These are phyloP conservation scores for Sisor rabdophorus DNA, from an alignment of 2,113 vertebrate species.

Conservation along the genomic window DNA sequence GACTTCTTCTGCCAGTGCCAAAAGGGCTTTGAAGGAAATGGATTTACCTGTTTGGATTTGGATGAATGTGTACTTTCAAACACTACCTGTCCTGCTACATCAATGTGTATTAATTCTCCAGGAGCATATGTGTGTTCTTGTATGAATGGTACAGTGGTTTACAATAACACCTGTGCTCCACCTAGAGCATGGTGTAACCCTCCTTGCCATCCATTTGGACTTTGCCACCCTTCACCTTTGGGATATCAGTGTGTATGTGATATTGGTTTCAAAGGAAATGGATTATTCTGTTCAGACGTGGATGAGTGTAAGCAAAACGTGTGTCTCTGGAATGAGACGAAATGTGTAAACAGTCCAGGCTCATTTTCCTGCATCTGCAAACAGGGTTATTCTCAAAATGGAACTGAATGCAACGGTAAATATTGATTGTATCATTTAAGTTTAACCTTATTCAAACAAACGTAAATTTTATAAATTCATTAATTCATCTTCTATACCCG, in stretches of 20 bases:
- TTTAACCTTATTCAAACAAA: neutral
- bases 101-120: slow-evolving; percentile 72
- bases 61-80: slow-evolving; percentile 67
- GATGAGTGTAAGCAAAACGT: slow-evolving; percentile 69
- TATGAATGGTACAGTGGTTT: slow-evolving; percentile 69
- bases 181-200: slow-evolving; percentile 66
- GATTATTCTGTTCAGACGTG: slow-evolving; percentile 67
- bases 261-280: slow-evolving; percentile 67
- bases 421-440: neutral
- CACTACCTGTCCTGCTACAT: slow-evolving; percentile 59
- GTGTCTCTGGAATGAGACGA: slow-evolving; percentile 66
- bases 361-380: slow-evolving; percentile 72
- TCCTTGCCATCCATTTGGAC: slow-evolving; percentile 63
- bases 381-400: slow-evolving; percentile 62
- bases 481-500: too few species aligned
- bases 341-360: slow-evolving; percentile 70
- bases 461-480: too few species aligned
- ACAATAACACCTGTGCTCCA: slow-evolving; percentile 60
- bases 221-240: slow-evolving; percentile 68
- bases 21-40: slow-evolving; percentile 69
- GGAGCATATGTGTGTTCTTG: slow-evolving; percentile 75
- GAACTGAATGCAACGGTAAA: slow-evolving; percentile 65
- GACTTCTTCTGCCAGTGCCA: slow-evolving; percentile 69
- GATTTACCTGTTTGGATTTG: slow-evolving; percentile 67
- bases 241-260: slow-evolving; percentile 75